Evolutionary conservation across 2,888 invertebrate species (phyloP).

Genomic region (Bellardia pandia): DNA sequence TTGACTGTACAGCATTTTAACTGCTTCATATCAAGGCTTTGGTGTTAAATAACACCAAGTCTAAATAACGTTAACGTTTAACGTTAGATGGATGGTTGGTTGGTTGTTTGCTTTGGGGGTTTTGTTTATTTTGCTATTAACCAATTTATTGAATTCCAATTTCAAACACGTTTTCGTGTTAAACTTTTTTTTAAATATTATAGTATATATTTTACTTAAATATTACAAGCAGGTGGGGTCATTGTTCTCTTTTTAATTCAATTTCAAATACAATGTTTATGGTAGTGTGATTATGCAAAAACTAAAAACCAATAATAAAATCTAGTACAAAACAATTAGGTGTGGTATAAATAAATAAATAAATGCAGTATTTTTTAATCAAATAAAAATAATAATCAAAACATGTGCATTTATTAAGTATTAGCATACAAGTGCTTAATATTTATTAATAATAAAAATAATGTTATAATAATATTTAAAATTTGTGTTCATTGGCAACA

Average conservation of each 20-base stretch:
- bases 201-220: slow-evolving; percentile 14
- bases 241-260: slow-evolving; percentile 64
- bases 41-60: slow-evolving; percentile 16
- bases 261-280: slow-evolving; percentile 46
- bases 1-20: neutral
- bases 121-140: slow-evolving; percentile 50
- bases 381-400: slow-evolving; percentile 13
- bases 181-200: slow-evolving; percentile 43
- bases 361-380: neutral
- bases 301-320: slow-evolving; percentile 22
- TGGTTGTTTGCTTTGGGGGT: slow-evolving; percentile 3
- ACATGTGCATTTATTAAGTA: neutral
- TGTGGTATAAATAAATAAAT: slow-evolving; percentile 7
- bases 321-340: slow-evolving; percentile 6
- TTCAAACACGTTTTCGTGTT: slow-evolving; percentile 68
- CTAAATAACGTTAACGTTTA: slow-evolving; percentile 1
- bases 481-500: no score
- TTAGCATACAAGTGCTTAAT: neutral
- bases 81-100: neutral
- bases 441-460: slow-evolving; percentile 4
- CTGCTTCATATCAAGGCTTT: slow-evolving; percentile 11
- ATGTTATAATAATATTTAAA: neutral
- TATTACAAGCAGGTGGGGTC: slow-evolving; percentile 69
- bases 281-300: slow-evolving; percentile 62
- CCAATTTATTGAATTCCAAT: slow-evolving; percentile 63